Percentiles rank a stretch among this genome's conserved stretches.
These are phyloP conservation scores for Calidris pygmaea DNA, from an alignment of 2,113 vertebrate species.

Conservation along the genomic window DNA sequence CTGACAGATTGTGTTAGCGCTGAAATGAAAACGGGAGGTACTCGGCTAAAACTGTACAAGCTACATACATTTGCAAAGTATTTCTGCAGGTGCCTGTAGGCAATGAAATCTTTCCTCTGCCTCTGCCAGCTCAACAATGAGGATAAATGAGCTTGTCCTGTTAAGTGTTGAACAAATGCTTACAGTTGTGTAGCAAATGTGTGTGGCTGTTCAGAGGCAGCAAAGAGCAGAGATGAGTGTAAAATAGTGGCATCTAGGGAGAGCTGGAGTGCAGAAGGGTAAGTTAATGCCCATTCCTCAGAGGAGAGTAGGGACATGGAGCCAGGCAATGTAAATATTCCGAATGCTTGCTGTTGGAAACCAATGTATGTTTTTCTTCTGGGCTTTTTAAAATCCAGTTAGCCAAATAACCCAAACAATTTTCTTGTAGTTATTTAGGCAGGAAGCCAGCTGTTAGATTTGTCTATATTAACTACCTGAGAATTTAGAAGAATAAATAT, in stretches of 20 bases:
- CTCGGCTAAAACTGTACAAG: fast-evolving
- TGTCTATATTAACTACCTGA: background rate
- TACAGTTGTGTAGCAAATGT: background rate
- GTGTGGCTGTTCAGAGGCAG: background rate
- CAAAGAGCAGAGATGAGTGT: background rate
- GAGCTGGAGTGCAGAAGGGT: fast-evolving
- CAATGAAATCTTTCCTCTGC: background rate
- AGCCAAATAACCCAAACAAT: background rate
- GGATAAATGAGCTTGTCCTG: background rate
- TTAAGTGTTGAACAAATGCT: background rate
- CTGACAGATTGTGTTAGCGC: background rate
- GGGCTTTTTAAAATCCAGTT: slow-evolving; percentile 24
- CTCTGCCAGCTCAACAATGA: background rate
- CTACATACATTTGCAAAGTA: background rate
- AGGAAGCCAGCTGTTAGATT: slow-evolving; percentile 37
- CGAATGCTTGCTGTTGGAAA: background rate
- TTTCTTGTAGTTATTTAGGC: slow-evolving; percentile 47
- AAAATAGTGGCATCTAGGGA: background rate
- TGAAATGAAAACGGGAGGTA: background rate
- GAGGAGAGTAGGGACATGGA: background rate
- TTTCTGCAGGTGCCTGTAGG: background rate
- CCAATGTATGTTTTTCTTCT: background rate
- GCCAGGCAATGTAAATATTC: background rate
- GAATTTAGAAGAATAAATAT: slow-evolving; percentile 42
- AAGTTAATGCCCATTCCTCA: background rate